phyloP scores from a whole-genome alignment of 2,113 vertebrate genomes.

The Oncorhynchus tshawytscha region DNA sequence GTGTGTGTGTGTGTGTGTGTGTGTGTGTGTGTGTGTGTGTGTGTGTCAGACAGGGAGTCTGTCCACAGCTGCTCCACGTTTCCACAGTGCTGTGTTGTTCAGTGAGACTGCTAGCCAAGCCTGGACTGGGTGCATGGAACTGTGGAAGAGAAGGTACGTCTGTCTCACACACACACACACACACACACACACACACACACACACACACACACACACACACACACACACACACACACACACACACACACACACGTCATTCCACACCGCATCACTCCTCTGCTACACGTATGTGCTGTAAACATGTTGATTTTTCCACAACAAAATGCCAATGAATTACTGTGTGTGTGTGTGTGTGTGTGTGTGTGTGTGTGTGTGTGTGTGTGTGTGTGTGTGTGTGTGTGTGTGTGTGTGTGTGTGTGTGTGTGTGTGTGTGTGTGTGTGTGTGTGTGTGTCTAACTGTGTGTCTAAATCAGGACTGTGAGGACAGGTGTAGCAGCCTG shows the following conservation, averaged over 20 bases:
- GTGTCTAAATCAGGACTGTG: slow-evolving; percentile 35
- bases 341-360: slow-evolving; percentile 14
- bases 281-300: slow-evolving; percentile 12
- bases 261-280: slow-evolving; percentile 21
- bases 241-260: too few species aligned
- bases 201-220: too few species aligned
- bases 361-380: slow-evolving; percentile 10
- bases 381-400: slow-evolving; percentile 3
- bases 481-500: slow-evolving; percentile 42
- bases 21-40: slow-evolving; percentile 23
- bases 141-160: slow-evolving; percentile 48
- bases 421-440: too few species aligned
- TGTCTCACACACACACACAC: slow-evolving; percentile 10
- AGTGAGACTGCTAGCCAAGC: slow-evolving; percentile 34
- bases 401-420: not conserved
- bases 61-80: slow-evolving; percentile 51
- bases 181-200: not conserved
- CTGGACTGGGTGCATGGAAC: not conserved
- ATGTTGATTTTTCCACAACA: too few species aligned
- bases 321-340: too few species aligned
- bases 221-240: too few species aligned
- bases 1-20: slow-evolving; percentile 16
- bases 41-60: not conserved
- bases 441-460: slow-evolving; percentile 8
- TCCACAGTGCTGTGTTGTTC: slow-evolving; percentile 28